Percentiles rank a stretch among this genome's conserved stretches.
Evolutionary conservation across 2,888 invertebrate species (phyloP).

Genomic region (Leptopilina drosophilae): DNA sequence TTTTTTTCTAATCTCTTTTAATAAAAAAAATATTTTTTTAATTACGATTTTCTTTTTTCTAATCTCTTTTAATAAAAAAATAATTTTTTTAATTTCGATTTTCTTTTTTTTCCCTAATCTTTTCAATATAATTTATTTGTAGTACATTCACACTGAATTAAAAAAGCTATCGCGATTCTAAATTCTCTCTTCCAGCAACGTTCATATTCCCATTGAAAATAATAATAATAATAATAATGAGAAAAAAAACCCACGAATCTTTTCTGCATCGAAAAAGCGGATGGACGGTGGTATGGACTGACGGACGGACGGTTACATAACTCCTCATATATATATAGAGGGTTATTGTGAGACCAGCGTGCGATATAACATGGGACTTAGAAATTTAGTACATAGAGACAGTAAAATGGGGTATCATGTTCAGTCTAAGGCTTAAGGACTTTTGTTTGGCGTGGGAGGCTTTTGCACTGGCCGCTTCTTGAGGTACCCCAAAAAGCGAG

Average conservation of each 20-base stretch:
- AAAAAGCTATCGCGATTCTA: slow-evolving; percentile 61
- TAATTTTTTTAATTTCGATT: too few species aligned
- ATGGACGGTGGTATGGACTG: slow-evolving; percentile 65
- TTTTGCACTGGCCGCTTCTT: slow-evolving; percentile 55
- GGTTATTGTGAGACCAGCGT: slow-evolving; percentile 64
- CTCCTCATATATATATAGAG: slow-evolving; percentile 59
- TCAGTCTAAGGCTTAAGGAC: slow-evolving; percentile 76
- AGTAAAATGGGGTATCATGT: slow-evolving; percentile 76
- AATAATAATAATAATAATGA: too few species aligned
- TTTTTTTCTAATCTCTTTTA: too few species aligned
- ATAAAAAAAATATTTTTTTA: too few species aligned
- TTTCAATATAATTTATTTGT: too few species aligned
- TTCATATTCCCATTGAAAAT: too few species aligned
- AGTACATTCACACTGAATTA: slow-evolving; percentile 63
- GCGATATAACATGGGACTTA: slow-evolving; percentile 65
- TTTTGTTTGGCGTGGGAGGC: slow-evolving; percentile 77
- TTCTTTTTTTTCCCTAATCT: too few species aligned
- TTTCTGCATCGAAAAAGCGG: slow-evolving; percentile 55
- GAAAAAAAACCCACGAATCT: too few species aligned
- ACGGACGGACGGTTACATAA: slow-evolving; percentile 74
- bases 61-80: not conserved
- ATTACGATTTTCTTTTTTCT: too few species aligned
- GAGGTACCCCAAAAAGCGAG: slow-evolving; percentile 25
- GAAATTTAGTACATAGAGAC: slow-evolving; percentile 74
- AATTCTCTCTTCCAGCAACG: slow-evolving; percentile 53